Base-by-base conservation (phyloP, 2,888 invertebrate genomes). In the Eustalomyia histrio region DNA sequence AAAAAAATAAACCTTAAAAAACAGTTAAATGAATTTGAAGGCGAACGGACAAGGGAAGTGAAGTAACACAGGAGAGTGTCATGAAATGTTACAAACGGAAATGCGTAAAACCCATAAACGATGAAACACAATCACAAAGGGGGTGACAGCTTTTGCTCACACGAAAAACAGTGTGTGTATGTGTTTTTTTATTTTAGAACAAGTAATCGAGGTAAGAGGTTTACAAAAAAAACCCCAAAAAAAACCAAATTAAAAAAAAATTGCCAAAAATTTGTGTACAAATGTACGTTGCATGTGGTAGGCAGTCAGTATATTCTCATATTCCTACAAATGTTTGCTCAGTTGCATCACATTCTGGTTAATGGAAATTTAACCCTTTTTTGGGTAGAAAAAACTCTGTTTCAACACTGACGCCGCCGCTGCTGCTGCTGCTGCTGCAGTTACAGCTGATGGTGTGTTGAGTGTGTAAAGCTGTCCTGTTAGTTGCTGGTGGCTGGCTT, bases 321-420 rank as follows among this genome's bases (percentile, higher is more conserved):
- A 65, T 76, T 65, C 65, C 64, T 81, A 61, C 68, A 81, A 74
- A 74, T 81, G 81, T 81, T 81, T 81, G 55, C 78, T 78, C 78
- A 78, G 81, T 81, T 81, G 80, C 73, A 81, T 80, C 71, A 75
- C 67, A 57, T 76, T 76, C 68, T 76, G 73, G 69, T 81, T 81
- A 81, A 81, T 81, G 74, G 80, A 81, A 81, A 78, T 81, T 81
- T 81, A 81, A 81, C 80, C 80, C 80, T 81, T 81, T 47, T 52
- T 76, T 21, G 17, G 64, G 43, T 2, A 16, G 24, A 9, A 2
- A 52, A 71, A 71, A 14, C 35, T 39, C 10, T 58, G 33, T 2
- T 57, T 33, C 14, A 29, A 24, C 7, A 29, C n/a, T 29, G 29
- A 29, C 8, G 8, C n/a, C 5, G 4, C 8, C 29, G n/a, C n/a